These are phyloP conservation scores for Eubasilissa regina DNA, from an alignment of 1,140 invertebrate genomes.

Conservation along the genomic window DNA sequence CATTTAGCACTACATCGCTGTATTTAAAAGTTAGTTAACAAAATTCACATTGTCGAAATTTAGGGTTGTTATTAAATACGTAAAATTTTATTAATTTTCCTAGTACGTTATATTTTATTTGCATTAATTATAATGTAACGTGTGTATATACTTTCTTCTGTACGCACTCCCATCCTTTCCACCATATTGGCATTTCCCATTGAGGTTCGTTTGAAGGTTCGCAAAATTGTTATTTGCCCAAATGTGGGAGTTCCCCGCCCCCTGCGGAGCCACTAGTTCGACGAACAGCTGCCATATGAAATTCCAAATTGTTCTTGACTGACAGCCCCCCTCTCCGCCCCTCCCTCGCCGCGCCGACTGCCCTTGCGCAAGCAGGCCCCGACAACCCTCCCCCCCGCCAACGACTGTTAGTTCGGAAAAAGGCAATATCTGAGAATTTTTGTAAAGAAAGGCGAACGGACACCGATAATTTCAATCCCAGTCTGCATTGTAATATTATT, in stretches of 20 bases:
- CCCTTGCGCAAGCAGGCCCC: background rate
- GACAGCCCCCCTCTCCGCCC: constrained; percentile 49
- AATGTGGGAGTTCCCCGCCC: constrained; percentile 6
- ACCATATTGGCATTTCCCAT: constrained; percentile 16
- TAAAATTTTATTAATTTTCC: no score
- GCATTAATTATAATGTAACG: no score
- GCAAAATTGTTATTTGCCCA: constrained; percentile 58
- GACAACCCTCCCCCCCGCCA: constrained; percentile 15
- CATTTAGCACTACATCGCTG: no score
- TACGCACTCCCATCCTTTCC: background rate
- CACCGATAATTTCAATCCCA: constrained; percentile 16
- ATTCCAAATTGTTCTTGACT: constrained; percentile 61
- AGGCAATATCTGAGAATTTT: constrained; percentile 38
- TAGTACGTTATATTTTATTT: no score
- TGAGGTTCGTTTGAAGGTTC: constrained; percentile 8
- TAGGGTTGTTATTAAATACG: no score
- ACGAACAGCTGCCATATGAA: constrained; percentile 58
- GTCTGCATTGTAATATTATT: background rate
- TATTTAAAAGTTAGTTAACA: no score
- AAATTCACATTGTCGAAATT: no score
- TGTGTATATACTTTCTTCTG: background rate
- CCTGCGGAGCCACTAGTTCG: constrained; percentile 11
- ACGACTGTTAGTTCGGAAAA: constrained; percentile 30
- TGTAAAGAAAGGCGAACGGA: constrained; percentile 3
- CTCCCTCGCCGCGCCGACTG: constrained; percentile 7